phyloP scores from a whole-genome alignment of 2,888 invertebrate genomes.

The Teinopalpus imperialis region DNA sequence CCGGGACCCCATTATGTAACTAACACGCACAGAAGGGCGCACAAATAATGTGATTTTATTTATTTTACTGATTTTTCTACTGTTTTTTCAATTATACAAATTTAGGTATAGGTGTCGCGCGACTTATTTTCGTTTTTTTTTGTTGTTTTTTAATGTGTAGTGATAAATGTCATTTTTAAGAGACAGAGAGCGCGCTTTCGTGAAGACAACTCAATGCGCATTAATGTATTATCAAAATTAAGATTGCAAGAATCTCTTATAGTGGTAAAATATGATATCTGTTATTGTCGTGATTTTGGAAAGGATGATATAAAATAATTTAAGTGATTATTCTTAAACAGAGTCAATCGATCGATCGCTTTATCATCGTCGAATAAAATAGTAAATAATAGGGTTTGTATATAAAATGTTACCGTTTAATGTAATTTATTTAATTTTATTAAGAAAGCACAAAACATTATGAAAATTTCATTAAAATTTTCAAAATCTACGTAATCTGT shows the following conservation, averaged over 20 bases:
- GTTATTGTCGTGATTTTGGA: neutral
- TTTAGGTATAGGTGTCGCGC: slow-evolving; percentile 72
- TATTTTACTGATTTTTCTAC: slow-evolving; percentile 69
- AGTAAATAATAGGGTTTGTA: slow-evolving; percentile 12
- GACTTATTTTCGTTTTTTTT: slow-evolving; percentile 47
- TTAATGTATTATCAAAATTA: too few relatives aligned
- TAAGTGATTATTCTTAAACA: slow-evolving; percentile 10
- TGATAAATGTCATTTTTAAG: slow-evolving; percentile 43
- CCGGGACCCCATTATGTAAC: slow-evolving; percentile 78
- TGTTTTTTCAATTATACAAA: slow-evolving; percentile 75
- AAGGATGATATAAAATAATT: neutral
- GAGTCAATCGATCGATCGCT: slow-evolving; percentile 43
- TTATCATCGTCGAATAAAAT: slow-evolving; percentile 25
- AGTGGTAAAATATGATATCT: neutral
- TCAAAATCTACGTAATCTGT: slow-evolving; percentile 32
- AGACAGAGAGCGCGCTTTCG: slow-evolving; percentile 48
- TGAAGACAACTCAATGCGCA: too few relatives aligned
- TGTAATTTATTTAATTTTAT: slow-evolving; percentile 11
- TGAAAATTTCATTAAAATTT: slow-evolving; percentile 62
- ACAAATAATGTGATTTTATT: slow-evolving; percentile 81
- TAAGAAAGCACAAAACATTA: slow-evolving; percentile 34
- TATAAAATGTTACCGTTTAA: slow-evolving; percentile 6
- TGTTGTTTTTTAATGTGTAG: slow-evolving; percentile 60
- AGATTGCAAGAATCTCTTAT: too few relatives aligned
- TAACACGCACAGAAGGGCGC: slow-evolving; percentile 80